Evolutionary conservation across 2,113 vertebrate species (phyloP), one percentile per base, ranked within the genome.

Genomic region (Gambusia holbrooki): DNA sequence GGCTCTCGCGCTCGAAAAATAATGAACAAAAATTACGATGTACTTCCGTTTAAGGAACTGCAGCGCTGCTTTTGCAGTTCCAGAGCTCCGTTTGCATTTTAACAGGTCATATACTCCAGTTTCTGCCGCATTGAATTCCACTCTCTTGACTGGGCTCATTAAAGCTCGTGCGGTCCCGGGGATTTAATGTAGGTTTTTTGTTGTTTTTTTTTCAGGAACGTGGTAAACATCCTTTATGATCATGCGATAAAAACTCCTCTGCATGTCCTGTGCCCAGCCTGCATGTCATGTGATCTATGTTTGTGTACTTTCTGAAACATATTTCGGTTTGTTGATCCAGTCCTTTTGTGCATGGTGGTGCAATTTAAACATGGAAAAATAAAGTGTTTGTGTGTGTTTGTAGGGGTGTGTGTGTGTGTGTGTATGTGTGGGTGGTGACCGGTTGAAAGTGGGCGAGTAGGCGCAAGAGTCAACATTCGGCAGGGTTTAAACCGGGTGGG

Each of bases 281-380:
- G 35, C 28, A 11, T 1, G 17, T 67, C 72, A 37, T 70, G 69
- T 71, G 66, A 80, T 62, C 30, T 28, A 1, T 3, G 8, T 45
- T 14, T 42, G 28, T 80, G 40, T 29, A n/a, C 62, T 66, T 37
- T 27, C 6, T 9, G 17, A 69, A 40, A 66, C 60, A 71, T 35
- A 42, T 69, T 67, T 76, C 3, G 2, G 69, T 14, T 63, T 78
- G 81, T 84, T 72, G 65, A 82, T 82, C 15, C 42, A 27, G 73
- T 19, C 58, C 42, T 71, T 37, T 32, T 64, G 48, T 68, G 69
- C n/a, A 30, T 3, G 17, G 84, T 74, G 83, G 84, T 76, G 86
- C 86, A 88, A 82, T 73, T 45, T 84, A 17, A 64, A 87, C 81
- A 83, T 69, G 71, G 64, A 72, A 14, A 66, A 61, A 82, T 37